Percentiles rank a stretch among this genome's conserved stretches.
Conservation (phyloP, 2,888 invertebrate genomes). For the Pyrgus malvae region DNA sequence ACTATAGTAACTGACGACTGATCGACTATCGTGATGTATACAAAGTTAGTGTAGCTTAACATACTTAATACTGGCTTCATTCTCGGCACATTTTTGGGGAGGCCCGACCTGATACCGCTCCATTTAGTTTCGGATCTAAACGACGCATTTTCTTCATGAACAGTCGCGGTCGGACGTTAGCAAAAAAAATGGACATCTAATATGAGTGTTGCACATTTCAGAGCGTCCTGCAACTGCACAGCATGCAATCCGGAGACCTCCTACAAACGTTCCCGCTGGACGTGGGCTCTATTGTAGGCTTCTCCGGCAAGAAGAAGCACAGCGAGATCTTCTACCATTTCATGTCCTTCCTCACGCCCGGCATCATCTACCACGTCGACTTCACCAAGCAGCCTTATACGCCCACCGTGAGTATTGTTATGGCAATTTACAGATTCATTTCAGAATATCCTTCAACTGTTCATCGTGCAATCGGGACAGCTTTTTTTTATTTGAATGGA, state of each 20-base stretch:
- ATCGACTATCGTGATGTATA: no score
- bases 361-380: conserved; percentile 92
- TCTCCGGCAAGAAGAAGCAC: conserved; percentile 92
- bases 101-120: no score
- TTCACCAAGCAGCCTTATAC: conserved; percentile 84
- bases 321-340: conserved; percentile 96
- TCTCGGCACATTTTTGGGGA: no score
- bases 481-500: no score
- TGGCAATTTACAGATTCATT: neutral
- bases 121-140: no score
- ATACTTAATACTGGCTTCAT: no score
- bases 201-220: conserved; percentile 70
- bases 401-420: conserved; percentile 78
- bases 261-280: conserved; percentile 89
- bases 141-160: no score
- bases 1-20: no score
- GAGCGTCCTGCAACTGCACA: conserved; percentile 92
- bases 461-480: no score
- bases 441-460: no score
- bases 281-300: conserved; percentile 92
- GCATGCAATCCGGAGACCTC: conserved; percentile 86
- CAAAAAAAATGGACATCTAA: neutral
- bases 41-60: no score
- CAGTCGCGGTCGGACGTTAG: no score
- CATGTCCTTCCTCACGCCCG: conserved; percentile 95